Conservation (phyloP, 2,888 invertebrate genomes). For the Diplazon laetatorius region DNA sequence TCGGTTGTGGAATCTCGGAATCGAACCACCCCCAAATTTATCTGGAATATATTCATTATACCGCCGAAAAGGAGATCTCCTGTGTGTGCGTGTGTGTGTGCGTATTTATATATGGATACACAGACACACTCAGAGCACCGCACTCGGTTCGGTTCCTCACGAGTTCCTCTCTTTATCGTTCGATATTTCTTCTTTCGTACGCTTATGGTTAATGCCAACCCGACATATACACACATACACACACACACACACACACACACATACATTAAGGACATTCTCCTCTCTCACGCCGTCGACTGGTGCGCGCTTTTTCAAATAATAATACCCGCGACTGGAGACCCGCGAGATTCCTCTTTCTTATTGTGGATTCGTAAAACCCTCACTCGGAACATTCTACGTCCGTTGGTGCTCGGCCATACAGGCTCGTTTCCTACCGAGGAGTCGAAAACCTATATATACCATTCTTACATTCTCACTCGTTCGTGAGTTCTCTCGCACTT, state of each 20-base stretch:
- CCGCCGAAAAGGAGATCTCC: constrained; percentile 35
- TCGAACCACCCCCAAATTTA: constrained; percentile 76
- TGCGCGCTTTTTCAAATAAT: constrained; percentile 23
- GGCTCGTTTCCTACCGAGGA: too few relatives aligned
- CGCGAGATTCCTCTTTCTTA: too few relatives aligned
- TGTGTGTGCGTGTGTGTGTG: too few relatives aligned
- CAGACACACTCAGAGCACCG: background rate
- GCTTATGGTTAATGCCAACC: background rate
- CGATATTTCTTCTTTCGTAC: constrained; percentile 32
- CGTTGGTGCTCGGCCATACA: too few relatives aligned
- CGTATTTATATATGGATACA: background rate
- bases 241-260: background rate
- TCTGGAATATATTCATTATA: constrained; percentile 75
- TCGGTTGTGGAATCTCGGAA: constrained; percentile 72
- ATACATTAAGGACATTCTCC: background rate
- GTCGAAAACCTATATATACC: constrained; percentile 2
- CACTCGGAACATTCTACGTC: background rate
- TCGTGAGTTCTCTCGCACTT: constrained; percentile 51
- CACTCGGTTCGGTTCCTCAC: background rate
- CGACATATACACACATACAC: background rate
- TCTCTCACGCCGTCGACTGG: background rate
- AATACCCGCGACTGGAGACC: constrained; percentile 4
- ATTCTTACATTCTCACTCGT: constrained; percentile 40
- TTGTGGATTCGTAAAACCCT: constrained; percentile 6
- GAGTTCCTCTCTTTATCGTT: constrained; percentile 33